phyloP scores from a whole-genome alignment of 1,140 invertebrate genomes.

The Mycetomoellerius zeteki region DNA sequence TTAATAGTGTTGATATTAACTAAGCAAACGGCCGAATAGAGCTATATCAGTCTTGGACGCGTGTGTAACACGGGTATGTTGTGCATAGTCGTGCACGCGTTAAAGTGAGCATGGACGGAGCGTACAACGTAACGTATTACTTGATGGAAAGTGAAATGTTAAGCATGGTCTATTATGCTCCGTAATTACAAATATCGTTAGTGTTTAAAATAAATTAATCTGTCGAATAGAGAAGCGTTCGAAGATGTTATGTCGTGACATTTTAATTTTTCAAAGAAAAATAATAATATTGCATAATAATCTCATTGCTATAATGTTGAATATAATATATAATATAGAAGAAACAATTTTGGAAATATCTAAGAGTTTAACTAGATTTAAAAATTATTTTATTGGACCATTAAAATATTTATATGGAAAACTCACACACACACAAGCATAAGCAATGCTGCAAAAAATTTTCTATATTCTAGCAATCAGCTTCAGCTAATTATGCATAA shows the following conservation, averaged over 20 bases:
- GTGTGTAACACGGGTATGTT: constrained; percentile 32
- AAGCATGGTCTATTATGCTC: constrained; percentile 54
- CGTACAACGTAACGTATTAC: constrained; percentile 34
- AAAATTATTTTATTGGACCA: too few species aligned
- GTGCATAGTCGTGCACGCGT: constrained; percentile 30
- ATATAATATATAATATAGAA: not conserved
- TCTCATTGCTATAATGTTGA: not conserved
- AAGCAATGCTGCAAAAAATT: too few species aligned
- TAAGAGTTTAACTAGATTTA: too few species aligned
- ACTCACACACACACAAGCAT: too few species aligned
- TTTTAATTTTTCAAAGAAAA: too few species aligned
- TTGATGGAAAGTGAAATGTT: constrained; percentile 55
- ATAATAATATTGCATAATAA: not conserved
- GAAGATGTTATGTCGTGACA: too few species aligned
- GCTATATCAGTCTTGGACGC: constrained; percentile 68
- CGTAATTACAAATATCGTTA: constrained; percentile 68
- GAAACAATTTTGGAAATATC: too few species aligned
- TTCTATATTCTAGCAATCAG: too few species aligned
- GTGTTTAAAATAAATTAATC: constrained; percentile 31
- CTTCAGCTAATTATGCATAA: too few species aligned
- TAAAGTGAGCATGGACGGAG: constrained; percentile 57
- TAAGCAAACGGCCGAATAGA: constrained; percentile 76
- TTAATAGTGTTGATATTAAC: constrained; percentile 79
- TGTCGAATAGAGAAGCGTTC: not conserved
- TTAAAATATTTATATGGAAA: too few species aligned